Conservation (phyloP, 2,888 invertebrate species). For the Ectropis crepuscularia region DNA sequence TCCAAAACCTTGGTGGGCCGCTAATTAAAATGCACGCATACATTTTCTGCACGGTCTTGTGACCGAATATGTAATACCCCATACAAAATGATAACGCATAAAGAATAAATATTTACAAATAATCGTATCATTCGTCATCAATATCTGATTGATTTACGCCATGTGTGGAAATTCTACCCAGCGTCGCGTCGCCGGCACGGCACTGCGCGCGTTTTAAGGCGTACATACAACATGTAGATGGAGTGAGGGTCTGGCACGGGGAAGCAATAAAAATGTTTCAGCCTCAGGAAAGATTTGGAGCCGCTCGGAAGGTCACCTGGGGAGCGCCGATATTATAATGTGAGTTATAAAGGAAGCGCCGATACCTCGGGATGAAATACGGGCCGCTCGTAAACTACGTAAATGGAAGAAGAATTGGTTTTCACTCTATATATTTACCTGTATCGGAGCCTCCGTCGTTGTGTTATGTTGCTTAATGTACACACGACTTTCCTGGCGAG, state of each 20-base stretch:
- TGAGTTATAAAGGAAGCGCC: slow-evolving; percentile 34
- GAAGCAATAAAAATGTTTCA: slow-evolving; percentile 42
- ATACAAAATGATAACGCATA: no score
- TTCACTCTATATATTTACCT: slow-evolving; percentile 12
- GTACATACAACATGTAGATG: slow-evolving; percentile 42
- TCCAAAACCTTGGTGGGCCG: no score
- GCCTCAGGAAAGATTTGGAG: slow-evolving; percentile 34
- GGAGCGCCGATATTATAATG: slow-evolving; percentile 39
- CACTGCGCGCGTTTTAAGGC: slow-evolving; percentile 34
- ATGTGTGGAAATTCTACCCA: background rate
- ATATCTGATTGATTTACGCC: no score
- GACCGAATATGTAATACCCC: no score
- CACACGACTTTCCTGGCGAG: background rate
- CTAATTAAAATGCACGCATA: no score
- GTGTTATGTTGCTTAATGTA: background rate
- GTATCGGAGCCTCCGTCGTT: background rate
- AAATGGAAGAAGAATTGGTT: slow-evolving; percentile 28
- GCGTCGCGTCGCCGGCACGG: slow-evolving; percentile 41
- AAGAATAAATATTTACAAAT: no score
- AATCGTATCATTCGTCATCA: no score
- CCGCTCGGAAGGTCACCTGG: slow-evolving; percentile 38
- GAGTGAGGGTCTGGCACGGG: slow-evolving; percentile 40
- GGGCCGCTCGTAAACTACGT: slow-evolving; percentile 35
- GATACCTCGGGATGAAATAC: slow-evolving; percentile 33
- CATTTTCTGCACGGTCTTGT: no score